Evolutionary conservation across 2,888 invertebrate species (phyloP), one percentile per base, ranked within the genome.

Genomic region (Iselma pallidipennis): DNA sequence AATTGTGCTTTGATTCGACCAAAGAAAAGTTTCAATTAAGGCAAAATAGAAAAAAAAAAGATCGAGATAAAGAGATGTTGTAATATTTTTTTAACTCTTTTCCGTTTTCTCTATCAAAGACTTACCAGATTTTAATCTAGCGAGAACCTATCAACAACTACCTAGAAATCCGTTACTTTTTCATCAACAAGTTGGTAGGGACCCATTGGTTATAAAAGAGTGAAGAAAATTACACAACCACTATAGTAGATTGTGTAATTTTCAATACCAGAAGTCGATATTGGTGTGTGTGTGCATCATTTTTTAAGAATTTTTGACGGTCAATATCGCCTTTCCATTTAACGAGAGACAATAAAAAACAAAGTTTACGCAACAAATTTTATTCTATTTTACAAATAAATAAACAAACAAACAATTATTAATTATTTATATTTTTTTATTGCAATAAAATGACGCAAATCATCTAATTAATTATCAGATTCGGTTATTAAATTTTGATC

Each of bases 191-290:
- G 16, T 28, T 51, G n/a, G 51, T 51, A 21, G 29, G 28, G 51
- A 51, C 28, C n/a, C 26, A 50, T 28, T 26, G 50, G 6, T 45
- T 45, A 21, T 45, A 45, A 45, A 45, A 7, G 14, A 26, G 29
- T 51, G 21, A 31, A 14, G 2, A 19, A 50, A 55, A 49, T 62
- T 62, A 45, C 57, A 49, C 45, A 62, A 57, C 45, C 52, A 14
- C 21, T 4, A 4, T 37, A n/a, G 42, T 16, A 16, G 51, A 28
- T 51, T 51, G 14, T 21, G 19, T 16, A 25, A 51, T 51, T 19
- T 29, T 4, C 10, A 25, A 2, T n/a, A 29, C 29, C n/a, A 28
- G 26, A 16, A 25, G 42, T 16, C 33, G n/a, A n/a, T n/a, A n/a
- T n/a, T n/a, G n/a, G n/a, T n/a, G n/a, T 33, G 14, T 14, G n/a